Evolutionary conservation across 2,888 invertebrate genomes (phyloP).

Genomic region (Pseudanteris insignis): DNA sequence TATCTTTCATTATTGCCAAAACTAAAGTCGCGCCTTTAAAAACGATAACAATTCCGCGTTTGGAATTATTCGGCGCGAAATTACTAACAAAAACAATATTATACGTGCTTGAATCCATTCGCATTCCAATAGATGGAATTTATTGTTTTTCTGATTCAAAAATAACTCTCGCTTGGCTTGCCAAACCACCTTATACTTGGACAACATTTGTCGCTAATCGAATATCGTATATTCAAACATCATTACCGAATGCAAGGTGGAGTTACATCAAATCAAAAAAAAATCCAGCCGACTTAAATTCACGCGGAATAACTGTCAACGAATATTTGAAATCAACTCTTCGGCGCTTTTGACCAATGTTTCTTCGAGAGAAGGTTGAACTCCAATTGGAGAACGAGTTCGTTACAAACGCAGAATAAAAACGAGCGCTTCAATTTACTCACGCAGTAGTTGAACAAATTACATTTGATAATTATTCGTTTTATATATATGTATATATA

Average conservation of each 20-base stretch:
- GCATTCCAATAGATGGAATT: too few relatives aligned
- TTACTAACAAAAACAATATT: too few relatives aligned
- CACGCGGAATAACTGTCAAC: background rate
- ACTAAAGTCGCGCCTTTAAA: too few relatives aligned
- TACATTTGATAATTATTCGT: conserved; percentile 1
- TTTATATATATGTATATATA: conserved; percentile 1
- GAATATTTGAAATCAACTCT: background rate
- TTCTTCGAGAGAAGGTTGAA: background rate
- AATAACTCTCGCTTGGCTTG: too few relatives aligned
- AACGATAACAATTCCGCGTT: too few relatives aligned
- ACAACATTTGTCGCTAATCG: too few relatives aligned
- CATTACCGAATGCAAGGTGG: background rate
- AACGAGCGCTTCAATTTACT: background rate
- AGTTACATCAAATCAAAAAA: conserved; percentile 6
- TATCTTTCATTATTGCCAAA: too few relatives aligned
- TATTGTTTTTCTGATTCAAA: too few relatives aligned
- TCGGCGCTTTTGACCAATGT: conserved; percentile 4
- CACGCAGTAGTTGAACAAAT: background rate
- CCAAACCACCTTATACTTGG: too few relatives aligned
- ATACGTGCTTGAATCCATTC: too few relatives aligned
- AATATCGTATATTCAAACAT: conserved; percentile 3
- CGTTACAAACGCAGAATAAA: background rate
- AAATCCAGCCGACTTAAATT: conserved; percentile 6
- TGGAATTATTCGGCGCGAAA: too few relatives aligned
- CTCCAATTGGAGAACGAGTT: background rate